Evolutionary conservation across 1,140 invertebrate species (phyloP), one percentile per base, ranked within the genome.

Genomic region (Chymomyza costata): DNA sequence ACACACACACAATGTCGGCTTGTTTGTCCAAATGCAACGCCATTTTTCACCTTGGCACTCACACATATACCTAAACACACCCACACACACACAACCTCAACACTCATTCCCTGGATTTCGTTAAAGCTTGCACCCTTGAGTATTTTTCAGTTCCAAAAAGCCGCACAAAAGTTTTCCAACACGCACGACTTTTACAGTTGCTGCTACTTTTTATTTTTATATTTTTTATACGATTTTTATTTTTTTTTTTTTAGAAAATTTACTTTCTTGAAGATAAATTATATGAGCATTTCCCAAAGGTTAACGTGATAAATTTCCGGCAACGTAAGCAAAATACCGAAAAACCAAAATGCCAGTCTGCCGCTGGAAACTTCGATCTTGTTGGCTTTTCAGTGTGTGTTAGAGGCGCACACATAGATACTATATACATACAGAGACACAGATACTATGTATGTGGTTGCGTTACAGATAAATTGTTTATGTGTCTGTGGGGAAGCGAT

Each of bases 381-480:
- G 67, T 54, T 67, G 73, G 48, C 47, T 59, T 59, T n/a, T n/a
- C n/a, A 52, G 17, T 49, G 21, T 34, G 1, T 37, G 5, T 40
- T 28, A 41, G 41, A 30, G 31, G 10, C 1, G 7, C 21, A 25
- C 21, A 25, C 21, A 25, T 8, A 25, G 21, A 25, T 8, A 25
- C 21, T n/a, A 25, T 8, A 14, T 10, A 13, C 32, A 34, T 3
- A 34, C 8, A 14, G 32, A 34, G 32, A 14, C 32, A 34, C 8
- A 14, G 3, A 10, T 10, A 34, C 8, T 34, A n/a, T 10, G 56
- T 66, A 49, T 54, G 56, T 69, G 51, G 65, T 59, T n/a, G n/a
- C n/a, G n/a, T n/a, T n/a, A n/a, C 71, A 64, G 73, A 80, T 78
- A 78, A 78, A 78, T 80, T 80, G 73, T 78, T 80, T 80, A 80